Evolutionary conservation across 2,888 invertebrate genomes (phyloP).

Genomic region (Lingula anatina): DNA sequence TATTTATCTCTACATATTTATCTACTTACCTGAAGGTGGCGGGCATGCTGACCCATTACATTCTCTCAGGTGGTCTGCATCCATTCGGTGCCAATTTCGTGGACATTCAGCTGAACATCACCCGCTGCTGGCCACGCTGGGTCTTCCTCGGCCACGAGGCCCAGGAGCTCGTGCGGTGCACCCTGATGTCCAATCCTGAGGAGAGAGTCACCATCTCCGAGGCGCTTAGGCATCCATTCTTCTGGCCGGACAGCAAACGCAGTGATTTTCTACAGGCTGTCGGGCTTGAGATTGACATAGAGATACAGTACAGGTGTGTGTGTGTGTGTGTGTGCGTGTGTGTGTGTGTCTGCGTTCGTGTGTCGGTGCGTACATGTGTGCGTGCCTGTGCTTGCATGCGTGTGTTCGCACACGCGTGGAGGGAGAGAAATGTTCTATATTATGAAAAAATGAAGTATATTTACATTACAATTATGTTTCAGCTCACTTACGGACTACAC

Average conservation of each 20-base stretch:
- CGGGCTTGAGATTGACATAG: not conserved
- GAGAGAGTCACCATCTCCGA: conserved; percentile 2
- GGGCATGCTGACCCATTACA: conserved; percentile 12
- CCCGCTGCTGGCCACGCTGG: conserved; percentile 2
- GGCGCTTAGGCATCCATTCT: conserved; percentile 8
- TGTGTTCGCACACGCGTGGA: too few relatives aligned
- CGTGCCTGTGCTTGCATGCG: too few relatives aligned
- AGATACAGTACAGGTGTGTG: not conserved
- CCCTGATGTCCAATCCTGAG: conserved; percentile 5
- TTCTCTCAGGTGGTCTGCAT: conserved; percentile 12
- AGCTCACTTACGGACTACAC: not conserved
- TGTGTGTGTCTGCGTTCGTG: too few relatives aligned
- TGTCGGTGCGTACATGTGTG: too few relatives aligned
- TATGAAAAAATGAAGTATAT: too few relatives aligned
- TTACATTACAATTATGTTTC: too few relatives aligned
- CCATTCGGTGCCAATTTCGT: conserved; percentile 7
- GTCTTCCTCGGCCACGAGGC: conserved; percentile 2
- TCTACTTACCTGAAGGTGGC: too few relatives aligned
- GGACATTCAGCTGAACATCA: conserved; percentile 5
- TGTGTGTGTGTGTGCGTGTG: too few relatives aligned
- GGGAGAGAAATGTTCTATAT: too few relatives aligned
- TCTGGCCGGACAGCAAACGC: conserved; percentile 9
- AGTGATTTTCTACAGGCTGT: conserved; percentile 7
- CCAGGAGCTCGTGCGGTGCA: conserved; percentile 7
- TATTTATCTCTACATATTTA: too few relatives aligned